Percentiles rank a stretch among this genome's conserved stretches.
Evolutionary conservation across 2,888 invertebrate genomes (phyloP).

Genomic region (Drosophila neotestacea): DNA sequence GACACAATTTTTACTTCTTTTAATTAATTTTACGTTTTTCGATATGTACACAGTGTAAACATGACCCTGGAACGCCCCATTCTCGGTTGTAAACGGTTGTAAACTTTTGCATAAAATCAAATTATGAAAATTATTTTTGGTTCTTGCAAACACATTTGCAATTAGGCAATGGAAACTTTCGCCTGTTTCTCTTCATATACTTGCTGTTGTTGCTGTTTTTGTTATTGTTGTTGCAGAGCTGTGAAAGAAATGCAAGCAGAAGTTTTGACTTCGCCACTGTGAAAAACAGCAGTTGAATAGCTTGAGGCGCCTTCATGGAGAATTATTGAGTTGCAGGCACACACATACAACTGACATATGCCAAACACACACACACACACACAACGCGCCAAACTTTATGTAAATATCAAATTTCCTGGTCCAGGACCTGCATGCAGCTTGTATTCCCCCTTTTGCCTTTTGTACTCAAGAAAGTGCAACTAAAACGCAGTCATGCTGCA

Average conservation of each 20-base stretch:
- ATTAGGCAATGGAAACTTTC: slow-evolving; percentile 71
- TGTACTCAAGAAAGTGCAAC: slow-evolving; percentile 64
- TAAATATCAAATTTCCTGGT: slow-evolving; percentile 50
- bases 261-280: not conserved
- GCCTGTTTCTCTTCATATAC: not conserved
- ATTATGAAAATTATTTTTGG: slow-evolving; percentile 69
- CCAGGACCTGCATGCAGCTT: slow-evolving; percentile 26
- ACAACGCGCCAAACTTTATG: slow-evolving; percentile 47
- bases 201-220: not conserved
- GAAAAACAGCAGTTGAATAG: slow-evolving; percentile 14
- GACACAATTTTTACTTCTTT: slow-evolving; percentile 31
- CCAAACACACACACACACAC: not conserved
- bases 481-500: slow-evolving; percentile 76
- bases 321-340: slow-evolving; percentile 26
- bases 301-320: slow-evolving; percentile 10
- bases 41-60: slow-evolving; percentile 39
- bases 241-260: slow-evolving; percentile 30
- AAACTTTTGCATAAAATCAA: slow-evolving; percentile 56
- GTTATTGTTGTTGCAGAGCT: slow-evolving; percentile 21
- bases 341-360: not conserved
- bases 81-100: slow-evolving; percentile 41
- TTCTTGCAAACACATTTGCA: slow-evolving; percentile 59
- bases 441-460: not conserved
- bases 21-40: slow-evolving; percentile 66
- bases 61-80: slow-evolving; percentile 32